A percentile compares a stretch with the other conserved stretches of the same genome.
Evolutionary conservation across 2,888 invertebrate genomes (phyloP).

Genomic region (Andrena flavipes): DNA sequence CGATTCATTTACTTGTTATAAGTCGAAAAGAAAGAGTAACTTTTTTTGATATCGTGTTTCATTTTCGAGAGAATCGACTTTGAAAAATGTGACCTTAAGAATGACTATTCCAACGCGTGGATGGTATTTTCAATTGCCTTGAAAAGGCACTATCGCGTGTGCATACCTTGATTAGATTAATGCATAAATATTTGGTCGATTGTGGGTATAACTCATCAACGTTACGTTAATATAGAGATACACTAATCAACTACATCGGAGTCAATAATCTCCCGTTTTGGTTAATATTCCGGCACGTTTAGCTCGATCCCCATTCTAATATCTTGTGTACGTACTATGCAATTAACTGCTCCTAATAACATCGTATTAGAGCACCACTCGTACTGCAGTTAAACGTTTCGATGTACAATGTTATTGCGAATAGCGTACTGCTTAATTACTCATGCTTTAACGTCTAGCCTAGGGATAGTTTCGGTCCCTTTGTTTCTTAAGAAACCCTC

Average conservation of each 20-base stretch:
- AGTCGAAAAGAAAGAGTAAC: no score
- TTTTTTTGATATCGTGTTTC: no score
- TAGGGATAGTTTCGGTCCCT: constrained; percentile 19
- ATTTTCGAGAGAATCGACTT: no score
- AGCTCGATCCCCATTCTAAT: background rate
- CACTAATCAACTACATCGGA: background rate
- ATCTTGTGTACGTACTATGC: background rate
- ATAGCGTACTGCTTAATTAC: constrained; percentile 12
- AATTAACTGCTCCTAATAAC: constrained; percentile 27
- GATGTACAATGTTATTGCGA: constrained; percentile 17
- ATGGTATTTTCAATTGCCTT: no score
- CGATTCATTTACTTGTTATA: no score
- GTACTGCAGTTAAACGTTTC: constrained; percentile 20
- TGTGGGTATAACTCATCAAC: no score
- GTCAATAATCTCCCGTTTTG: constrained; percentile 6
- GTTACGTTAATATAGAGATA: background rate
- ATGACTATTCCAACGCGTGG: no score
- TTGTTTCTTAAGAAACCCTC: constrained; percentile 7
- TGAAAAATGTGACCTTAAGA: no score
- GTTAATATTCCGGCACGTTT: background rate
- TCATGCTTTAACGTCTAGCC: constrained; percentile 8
- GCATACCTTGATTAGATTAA: no score
- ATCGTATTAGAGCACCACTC: constrained; percentile 14
- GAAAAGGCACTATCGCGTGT: no score
- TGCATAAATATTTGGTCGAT: no score